Evolutionary conservation across 2,113 vertebrate species (phyloP).

Genomic region (Synchiropus splendidus): DNA sequence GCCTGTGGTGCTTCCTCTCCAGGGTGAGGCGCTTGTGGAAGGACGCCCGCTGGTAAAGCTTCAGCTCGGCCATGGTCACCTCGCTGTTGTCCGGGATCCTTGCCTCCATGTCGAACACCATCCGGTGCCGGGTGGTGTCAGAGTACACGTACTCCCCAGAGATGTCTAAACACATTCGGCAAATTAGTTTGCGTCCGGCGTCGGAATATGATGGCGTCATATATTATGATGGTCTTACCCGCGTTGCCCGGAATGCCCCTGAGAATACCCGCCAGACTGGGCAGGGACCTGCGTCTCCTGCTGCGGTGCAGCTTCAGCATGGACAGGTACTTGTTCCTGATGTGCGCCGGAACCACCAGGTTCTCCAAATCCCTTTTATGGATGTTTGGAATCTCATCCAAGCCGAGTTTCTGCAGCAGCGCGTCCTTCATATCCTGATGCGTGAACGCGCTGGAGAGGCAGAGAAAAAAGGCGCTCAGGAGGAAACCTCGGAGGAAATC

Average conservation of each 20-base stretch:
- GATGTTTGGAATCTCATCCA: conserved; percentile 73
- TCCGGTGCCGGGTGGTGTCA: conserved; percentile 67
- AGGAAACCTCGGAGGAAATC: conserved; percentile 48
- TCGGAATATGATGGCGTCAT: background rate
- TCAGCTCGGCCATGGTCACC: conserved; percentile 87
- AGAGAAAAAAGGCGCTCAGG: conserved; percentile 48
- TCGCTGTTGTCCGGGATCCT: conserved; percentile 82
- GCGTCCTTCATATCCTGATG: conserved; percentile 71
- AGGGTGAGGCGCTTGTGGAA: conserved; percentile 56
- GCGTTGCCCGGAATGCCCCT: conserved; percentile 76
- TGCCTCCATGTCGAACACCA: conserved; percentile 84
- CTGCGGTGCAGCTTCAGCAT: conserved; percentile 77
- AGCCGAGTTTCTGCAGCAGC: conserved; percentile 73
- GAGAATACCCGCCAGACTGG: conserved; percentile 80
- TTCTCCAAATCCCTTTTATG: conserved; percentile 73
- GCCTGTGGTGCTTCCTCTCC: conserved; percentile 59
- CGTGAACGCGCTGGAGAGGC: conserved; percentile 51
- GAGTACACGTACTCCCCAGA: conserved; percentile 73
- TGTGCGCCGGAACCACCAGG: conserved; percentile 73
- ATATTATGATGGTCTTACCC: conserved; percentile 56
- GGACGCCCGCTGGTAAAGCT: conserved; percentile 80
- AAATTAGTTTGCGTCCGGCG: background rate
- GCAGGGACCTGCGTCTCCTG: conserved; percentile 75
- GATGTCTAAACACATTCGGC: conserved; percentile 60
- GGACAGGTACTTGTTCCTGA: conserved; percentile 76